phyloP scores from a whole-genome alignment of 2,888 invertebrate genomes.

The Frankliniella fusca region DNA sequence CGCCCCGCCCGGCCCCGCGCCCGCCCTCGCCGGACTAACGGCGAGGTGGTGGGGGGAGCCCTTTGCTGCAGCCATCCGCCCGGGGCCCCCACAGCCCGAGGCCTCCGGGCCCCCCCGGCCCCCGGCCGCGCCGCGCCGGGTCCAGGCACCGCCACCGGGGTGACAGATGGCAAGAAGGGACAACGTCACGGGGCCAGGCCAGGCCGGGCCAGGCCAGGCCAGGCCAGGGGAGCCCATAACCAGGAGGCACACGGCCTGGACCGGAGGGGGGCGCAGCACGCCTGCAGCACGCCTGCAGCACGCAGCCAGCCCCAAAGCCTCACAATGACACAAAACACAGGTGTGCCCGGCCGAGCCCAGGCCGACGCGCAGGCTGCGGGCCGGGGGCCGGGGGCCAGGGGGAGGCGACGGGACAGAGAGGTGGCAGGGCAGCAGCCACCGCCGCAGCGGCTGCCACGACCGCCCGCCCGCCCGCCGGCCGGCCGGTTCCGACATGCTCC shows the following conservation, averaged over 20 bases:
- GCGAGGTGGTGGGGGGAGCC: neutral
- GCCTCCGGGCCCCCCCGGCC: neutral
- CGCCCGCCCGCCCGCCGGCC: neutral
- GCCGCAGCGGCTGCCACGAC: neutral
- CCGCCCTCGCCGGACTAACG: neutral
- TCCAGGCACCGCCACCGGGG: neutral
- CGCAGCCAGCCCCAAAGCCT: neutral
- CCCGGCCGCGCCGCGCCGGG: neutral
- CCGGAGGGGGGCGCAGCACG: neutral
- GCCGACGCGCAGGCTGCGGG: neutral
- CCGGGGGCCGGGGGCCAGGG: no score
- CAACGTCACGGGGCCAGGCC: neutral
- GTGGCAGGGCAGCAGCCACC: neutral
- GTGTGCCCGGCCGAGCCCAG: neutral
- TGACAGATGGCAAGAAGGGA: conserved; percentile 1
- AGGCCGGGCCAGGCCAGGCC: no score
- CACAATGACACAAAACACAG: conserved; percentile 13
- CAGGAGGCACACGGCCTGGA: neutral
- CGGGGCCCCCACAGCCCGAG: neutral
- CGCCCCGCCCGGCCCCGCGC: neutral
- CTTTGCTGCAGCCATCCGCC: neutral
- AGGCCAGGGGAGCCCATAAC: neutral
- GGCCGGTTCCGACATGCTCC: neutral
- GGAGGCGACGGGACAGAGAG: no score
- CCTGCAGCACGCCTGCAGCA: neutral